Evolutionary conservation across 2,113 vertebrate genomes (phyloP), one percentile per base, ranked within the genome.

Genomic region (Cacatua alba): DNA sequence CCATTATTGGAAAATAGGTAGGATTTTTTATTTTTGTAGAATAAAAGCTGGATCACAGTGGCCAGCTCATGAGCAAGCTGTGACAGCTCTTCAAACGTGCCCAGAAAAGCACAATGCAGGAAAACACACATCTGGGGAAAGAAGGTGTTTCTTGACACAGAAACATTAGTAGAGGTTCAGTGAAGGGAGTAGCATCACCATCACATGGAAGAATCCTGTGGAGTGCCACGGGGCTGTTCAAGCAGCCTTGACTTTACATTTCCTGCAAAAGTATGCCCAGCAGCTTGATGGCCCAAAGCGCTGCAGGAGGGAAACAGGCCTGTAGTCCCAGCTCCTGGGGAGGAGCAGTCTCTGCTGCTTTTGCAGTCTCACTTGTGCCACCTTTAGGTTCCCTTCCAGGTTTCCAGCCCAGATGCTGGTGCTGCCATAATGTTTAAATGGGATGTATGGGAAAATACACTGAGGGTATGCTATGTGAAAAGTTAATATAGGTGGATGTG

Each of bases 21-120:
- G 59, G 31, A 76, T 77, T 95, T 88, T 87, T 96, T 89, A 77
- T 92, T 92, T 94, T 91, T 70, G 52, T 82, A n/a, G 63, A 85
- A 65, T 82, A 86, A 82, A 88, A 93, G 33, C 4, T 59, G n/a
- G 48, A 85, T 92, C 49, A 67, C 25, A 46, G 78, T 35, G 75
- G 41, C 81, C 70, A 94, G 44, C 77, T 79, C 5, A 3, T 57
- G 44, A 82, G 49, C 7, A 6, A 91, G 28, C 46, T 71, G 19
- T 57, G 76, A 57, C 67, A 76, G 52, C 88, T 87, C 15, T 55
- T 92, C 71, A 82, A 75, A 28, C 26, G 77, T 65, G 41, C 39
- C 68, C 52, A 48, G 65, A 76, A 91, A 88, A 82, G 60, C 57
- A 65, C 31, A 53, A 10, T 3, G 6, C 51, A 87, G 62, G 35